These are phyloP conservation scores for Hippocampus zosterae DNA, from an alignment of 2,113 vertebrate species.

Conservation along the genomic window DNA sequence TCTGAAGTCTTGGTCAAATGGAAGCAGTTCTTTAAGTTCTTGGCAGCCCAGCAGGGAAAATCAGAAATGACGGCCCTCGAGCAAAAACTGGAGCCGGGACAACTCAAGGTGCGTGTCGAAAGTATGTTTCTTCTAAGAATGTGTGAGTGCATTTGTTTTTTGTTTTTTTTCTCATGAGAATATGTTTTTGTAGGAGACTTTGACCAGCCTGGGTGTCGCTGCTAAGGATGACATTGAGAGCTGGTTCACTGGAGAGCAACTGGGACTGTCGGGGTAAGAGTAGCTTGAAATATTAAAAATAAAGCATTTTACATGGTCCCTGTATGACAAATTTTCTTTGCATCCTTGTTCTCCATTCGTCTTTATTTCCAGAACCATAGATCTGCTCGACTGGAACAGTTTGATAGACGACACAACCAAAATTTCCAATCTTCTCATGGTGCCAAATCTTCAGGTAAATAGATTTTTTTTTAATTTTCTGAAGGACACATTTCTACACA, in stretches of 20 bases:
- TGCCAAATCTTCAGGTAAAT: constrained; percentile 84
- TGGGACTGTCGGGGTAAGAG: constrained; percentile 79
- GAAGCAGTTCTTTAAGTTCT: constrained; percentile 81
- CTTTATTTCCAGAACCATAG: constrained; percentile 75
- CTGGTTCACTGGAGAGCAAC: constrained; percentile 81
- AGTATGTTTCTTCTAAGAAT: not conserved
- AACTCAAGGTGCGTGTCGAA: constrained; percentile 76
- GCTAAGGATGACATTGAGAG: constrained; percentile 76
- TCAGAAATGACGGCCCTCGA: constrained; percentile 74
- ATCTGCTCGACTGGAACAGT: constrained; percentile 89
- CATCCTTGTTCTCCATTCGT: not conserved
- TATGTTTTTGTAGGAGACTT: constrained; percentile 69
- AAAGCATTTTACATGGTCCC: no score
- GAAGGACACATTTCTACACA: not conserved
- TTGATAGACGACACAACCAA: constrained; percentile 79
- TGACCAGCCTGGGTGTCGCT: constrained; percentile 75
- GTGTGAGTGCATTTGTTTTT: not conserved
- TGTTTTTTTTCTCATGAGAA: not conserved
- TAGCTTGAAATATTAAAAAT: not conserved
- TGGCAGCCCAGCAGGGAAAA: constrained; percentile 82
- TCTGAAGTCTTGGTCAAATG: constrained; percentile 91
- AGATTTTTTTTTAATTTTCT: not conserved
- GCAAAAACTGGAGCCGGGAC: constrained; percentile 78
- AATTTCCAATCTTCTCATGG: constrained; percentile 82
- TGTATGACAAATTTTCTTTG: no score